Evolutionary conservation across 2,797 vertebrate genomes (phyloP), one percentile per base, ranked within the genome.

Genomic region (Gorsachius magnificus): DNA sequence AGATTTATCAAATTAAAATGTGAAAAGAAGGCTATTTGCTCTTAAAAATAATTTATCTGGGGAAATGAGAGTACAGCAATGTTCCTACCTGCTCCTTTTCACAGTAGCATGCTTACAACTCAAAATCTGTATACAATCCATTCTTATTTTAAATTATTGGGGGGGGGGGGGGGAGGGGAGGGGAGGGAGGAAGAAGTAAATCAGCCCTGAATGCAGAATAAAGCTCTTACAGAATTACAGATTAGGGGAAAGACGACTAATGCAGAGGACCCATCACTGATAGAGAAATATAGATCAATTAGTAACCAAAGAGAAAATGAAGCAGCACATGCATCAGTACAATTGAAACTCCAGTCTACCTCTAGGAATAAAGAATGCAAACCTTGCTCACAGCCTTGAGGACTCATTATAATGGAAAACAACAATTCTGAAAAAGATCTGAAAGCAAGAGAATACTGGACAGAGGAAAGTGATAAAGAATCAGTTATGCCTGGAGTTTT

Each of bases 251-350:
- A 57, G 56, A 31, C 57, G n/a, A 70, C 31, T 83, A 63, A 94
- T 25, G 35, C 12, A 3, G 31, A 74, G 33, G 25, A 58, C 43
- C 5, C 21, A 41, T 45, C 15, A 57, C 41, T 46, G n/a, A 19
- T 53, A 68, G 33, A 81, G 21, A 71, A 29, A 48, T 41, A 56
- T 0, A 45, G 22, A 46, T 22, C 26, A 56, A 28, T 50, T 46
- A 87, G 36, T 5, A 54, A 58, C 18, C 48, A 64, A 56, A 63
- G n/a, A 60, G 28, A 46, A 93, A 82, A 84, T 2, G 3, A 76
- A 65, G 28, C 10, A 91, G 21, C 4, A 28, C 24, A 13, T 0
- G 0, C 10, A 43, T 3, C 43, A 57, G 12, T 64, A n/a, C 11
- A 38, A 58, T 1, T 20, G n/a, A 69, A 91, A 87, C 10, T 18